Evolutionary conservation across 1,140 invertebrate genomes (phyloP).

Genomic region (Ips typographus): DNA sequence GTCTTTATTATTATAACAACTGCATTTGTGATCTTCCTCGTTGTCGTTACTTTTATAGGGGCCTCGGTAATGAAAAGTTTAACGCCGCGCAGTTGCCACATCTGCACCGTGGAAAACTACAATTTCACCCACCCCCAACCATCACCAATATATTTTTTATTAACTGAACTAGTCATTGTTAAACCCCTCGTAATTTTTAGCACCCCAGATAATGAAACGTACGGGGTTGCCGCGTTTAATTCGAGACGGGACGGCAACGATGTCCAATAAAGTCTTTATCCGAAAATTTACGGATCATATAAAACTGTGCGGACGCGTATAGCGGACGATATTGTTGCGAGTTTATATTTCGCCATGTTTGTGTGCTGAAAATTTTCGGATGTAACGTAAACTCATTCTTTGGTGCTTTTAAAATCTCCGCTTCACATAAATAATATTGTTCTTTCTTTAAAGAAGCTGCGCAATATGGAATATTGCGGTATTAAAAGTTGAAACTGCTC

Average conservation of each 20-base stretch:
- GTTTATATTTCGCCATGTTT: slow-evolving; percentile 17
- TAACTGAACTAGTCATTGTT: background rate
- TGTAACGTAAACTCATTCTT: slow-evolving; percentile 5
- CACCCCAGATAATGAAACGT: slow-evolving; percentile 7
- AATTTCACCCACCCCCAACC: no score
- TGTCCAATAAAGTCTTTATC: slow-evolving; percentile 6
- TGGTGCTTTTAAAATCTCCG: slow-evolving; percentile 3
- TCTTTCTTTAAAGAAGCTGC: no score
- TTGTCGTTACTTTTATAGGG: background rate
- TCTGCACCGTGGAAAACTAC: no score
- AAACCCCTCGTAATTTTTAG: background rate
- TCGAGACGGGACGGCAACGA: slow-evolving; percentile 3
- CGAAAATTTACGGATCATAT: slow-evolving; percentile 17
- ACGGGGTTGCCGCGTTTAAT: slow-evolving; percentile 6
- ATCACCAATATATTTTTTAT: no score
- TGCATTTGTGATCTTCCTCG: slow-evolving; percentile 1
- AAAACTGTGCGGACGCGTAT: slow-evolving; percentile 9
- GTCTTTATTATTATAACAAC: background rate
- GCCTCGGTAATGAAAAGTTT: no score
- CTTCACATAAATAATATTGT: no score
- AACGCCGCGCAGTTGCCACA: no score
- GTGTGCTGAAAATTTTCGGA: slow-evolving; percentile 12
- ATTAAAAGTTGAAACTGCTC: no score
- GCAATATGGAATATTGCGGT: no score
- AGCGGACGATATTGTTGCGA: slow-evolving; percentile 15